Conservation (phyloP, 2,113 vertebrate species). For the Onychorhynchus coronatus region DNA sequence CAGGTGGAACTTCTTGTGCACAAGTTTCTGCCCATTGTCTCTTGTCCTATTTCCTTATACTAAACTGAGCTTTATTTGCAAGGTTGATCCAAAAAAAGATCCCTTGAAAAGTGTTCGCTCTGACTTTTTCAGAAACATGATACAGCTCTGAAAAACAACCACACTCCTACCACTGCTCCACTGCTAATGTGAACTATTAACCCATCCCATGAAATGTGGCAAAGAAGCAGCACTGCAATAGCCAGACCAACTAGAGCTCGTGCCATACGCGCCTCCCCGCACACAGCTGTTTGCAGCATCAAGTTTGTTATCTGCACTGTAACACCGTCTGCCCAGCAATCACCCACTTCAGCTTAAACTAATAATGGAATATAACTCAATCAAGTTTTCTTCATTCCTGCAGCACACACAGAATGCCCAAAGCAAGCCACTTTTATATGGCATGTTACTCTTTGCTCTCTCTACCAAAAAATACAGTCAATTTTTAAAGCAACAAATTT, state of each 20-base stretch:
- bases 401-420: background rate
- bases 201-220: fast-evolving
- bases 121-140: background rate
- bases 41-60: background rate
- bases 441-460: background rate
- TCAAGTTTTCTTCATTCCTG: background rate
- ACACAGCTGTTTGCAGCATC: background rate
- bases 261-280: fast-evolving
- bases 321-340: background rate
- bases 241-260: background rate
- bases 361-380: slow-evolving; percentile 9
- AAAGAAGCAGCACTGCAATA: background rate
- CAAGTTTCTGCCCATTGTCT: background rate
- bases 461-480: background rate
- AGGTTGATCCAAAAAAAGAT: background rate
- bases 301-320: background rate
- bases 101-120: background rate
- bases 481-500: background rate
- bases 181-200: background rate
- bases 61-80: background rate
- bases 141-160: background rate
- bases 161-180: background rate
- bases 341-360: background rate
- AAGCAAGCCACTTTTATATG: background rate
- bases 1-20: background rate